phyloP scores from a whole-genome alignment of 2,888 invertebrate species.

The Bellardia pandia region DNA sequence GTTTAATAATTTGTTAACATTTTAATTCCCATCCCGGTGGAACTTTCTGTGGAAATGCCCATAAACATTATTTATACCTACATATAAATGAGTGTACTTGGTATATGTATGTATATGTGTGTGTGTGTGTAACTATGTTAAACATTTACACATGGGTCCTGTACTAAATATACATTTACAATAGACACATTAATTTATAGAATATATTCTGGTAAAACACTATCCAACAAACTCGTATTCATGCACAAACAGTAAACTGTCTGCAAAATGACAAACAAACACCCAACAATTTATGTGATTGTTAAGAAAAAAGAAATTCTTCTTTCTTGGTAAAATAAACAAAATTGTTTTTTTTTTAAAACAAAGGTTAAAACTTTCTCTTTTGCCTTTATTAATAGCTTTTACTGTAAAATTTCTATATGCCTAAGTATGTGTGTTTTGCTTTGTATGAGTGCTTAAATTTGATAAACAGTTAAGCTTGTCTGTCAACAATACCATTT shows the following conservation, averaged over 20 bases:
- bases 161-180: constrained; percentile 54
- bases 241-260: constrained; percentile 6
- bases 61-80: neutral
- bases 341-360: neutral
- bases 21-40: no score
- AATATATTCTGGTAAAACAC: constrained; percentile 39
- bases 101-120: neutral
- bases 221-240: neutral
- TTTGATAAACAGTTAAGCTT: constrained; percentile 71
- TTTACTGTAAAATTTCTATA: neutral
- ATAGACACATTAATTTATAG: constrained; percentile 66
- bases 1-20: no score
- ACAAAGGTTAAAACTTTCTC: no score
- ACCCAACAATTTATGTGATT: no score
- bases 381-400: neutral
- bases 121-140: neutral
- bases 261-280: neutral
- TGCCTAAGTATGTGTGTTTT: neutral
- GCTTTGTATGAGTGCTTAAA: constrained; percentile 30
- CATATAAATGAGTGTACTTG: neutral
- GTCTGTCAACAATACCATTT: constrained; percentile 69
- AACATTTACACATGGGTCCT: constrained; percentile 58
- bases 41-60: no score
- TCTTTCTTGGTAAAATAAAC: no score
- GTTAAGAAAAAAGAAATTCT: no score